Base-by-base conservation (phyloP, 2,888 invertebrate species). In the Amiota mariae region DNA sequence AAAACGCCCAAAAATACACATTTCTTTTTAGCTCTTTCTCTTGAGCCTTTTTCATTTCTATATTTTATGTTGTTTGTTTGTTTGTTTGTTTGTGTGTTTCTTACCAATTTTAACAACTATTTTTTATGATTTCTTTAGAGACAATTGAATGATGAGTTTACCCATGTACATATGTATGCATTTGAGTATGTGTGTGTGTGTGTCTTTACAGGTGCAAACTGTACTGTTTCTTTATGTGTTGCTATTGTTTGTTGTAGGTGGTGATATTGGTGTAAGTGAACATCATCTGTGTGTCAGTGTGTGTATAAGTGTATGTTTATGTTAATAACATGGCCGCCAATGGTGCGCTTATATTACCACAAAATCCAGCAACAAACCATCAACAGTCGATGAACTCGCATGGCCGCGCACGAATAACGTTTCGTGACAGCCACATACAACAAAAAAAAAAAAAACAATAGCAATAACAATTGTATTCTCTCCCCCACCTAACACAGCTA, bases 361-460 rank as follows among this genome's bases (percentile, higher is more conserved):
- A 59, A 15, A 20, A 59, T 4, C 59, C 20, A 80, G 78, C 71
- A 71, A 70, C 49, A 49, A 67, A 59, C 59, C 59, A 15, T 73
- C 72, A 75, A 73, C 87, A 85, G 83, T 84, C 84, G 84, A 81
- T 85, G 85, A 85, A 85, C 85, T 86, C 86, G 82, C 84, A 84
- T 85, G 85, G 86, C 85, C 86, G 81, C 85, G 81, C 85, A 86
- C 87, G 87, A 86, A 86, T 85, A 85, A 82, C 86, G 86, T 85
- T 83, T 83, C 83, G 83, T 83, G 83, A 83, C 83, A 83, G 85
- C 78, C 78, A 78, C 81, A 64, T 74, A 64, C 79, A 73, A 18
- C 75, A 76, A 24, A 24, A 66, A 67, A 46, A 67, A 46, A 74
- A 63, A 9, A 71, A 70, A 70, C 70, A 54, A 56, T 71, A 68